These are phyloP conservation scores for Escarpia spicata DNA, from an alignment of 2,888 invertebrate species.

Conservation along the genomic window DNA sequence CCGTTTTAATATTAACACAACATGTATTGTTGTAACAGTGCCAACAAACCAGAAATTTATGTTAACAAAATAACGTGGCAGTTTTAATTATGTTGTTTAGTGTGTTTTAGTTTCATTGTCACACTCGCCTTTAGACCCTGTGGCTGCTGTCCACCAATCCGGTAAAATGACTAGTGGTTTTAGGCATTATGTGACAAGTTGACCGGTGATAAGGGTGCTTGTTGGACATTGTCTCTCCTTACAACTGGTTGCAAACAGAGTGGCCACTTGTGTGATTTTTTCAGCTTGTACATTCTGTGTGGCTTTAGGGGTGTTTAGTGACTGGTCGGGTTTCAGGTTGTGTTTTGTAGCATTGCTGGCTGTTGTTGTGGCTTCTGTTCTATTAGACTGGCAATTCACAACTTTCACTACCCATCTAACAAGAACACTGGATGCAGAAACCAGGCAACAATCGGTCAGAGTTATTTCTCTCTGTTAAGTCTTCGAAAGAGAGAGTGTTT, in stretches of 20 bases:
- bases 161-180: not conserved
- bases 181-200: not conserved
- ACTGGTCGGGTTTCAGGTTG: too few species aligned
- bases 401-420: too few species aligned
- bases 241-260: not conserved
- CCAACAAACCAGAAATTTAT: not conserved
- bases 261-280: too few species aligned
- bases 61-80: not conserved
- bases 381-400: too few species aligned
- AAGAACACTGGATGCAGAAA: too few species aligned
- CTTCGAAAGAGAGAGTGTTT: too few species aligned
- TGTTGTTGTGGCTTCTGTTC: too few species aligned
- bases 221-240: not conserved
- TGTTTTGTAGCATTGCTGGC: too few species aligned
- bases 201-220: not conserved
- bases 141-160: not conserved
- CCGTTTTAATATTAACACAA: not conserved
- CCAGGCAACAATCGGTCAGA: too few species aligned
- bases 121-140: not conserved
- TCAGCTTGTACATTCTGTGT: too few species aligned
- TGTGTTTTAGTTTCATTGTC: not conserved
- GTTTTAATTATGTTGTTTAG: constrained; percentile 1
- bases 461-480: too few species aligned
- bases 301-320: too few species aligned
- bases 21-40: not conserved